These are phyloP conservation scores for Drosophila limbata DNA, from an alignment of 2,888 invertebrate genomes.

Conservation along the genomic window DNA sequence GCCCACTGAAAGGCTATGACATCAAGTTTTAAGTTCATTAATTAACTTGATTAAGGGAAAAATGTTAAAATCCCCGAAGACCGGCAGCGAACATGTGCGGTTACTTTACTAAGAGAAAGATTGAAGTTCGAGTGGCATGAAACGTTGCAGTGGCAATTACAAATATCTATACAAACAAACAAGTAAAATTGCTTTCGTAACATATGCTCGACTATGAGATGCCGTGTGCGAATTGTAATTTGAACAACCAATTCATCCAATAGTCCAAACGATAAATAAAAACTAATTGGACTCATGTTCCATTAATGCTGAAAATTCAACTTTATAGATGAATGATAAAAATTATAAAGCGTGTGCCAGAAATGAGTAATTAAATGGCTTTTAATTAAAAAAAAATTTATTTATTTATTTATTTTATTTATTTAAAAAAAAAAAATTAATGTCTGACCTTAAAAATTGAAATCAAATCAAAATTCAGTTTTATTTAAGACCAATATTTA, in stretches of 20 bases:
- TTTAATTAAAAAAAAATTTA: too few species aligned
- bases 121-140: constrained; percentile 23
- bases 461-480: too few species aligned
- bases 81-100: constrained; percentile 28
- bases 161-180: constrained; percentile 17
- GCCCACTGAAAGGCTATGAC: constrained; percentile 30
- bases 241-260: neutral
- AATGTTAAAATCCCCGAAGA: constrained; percentile 56
- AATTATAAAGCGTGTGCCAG: too few species aligned
- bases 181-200: neutral
- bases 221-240: neutral
- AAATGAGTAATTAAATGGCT: too few species aligned
- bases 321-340: neutral
- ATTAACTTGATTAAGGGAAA: constrained; percentile 66
- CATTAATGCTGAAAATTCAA: constrained; percentile 5
- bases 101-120: constrained; percentile 22
- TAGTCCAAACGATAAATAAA: neutral
- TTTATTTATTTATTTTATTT: too few species aligned
- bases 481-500: too few species aligned
- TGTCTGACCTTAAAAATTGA: too few species aligned
- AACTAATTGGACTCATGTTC: constrained; percentile 16
- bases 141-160: constrained; percentile 26
- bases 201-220: constrained; percentile 3
- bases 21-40: constrained; percentile 42
- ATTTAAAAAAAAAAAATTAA: too few species aligned